Evolutionary conservation across 2,113 vertebrate genomes (phyloP), one percentile per base, ranked within the genome.

Genomic region (Acanthochromis polyacanthus): DNA sequence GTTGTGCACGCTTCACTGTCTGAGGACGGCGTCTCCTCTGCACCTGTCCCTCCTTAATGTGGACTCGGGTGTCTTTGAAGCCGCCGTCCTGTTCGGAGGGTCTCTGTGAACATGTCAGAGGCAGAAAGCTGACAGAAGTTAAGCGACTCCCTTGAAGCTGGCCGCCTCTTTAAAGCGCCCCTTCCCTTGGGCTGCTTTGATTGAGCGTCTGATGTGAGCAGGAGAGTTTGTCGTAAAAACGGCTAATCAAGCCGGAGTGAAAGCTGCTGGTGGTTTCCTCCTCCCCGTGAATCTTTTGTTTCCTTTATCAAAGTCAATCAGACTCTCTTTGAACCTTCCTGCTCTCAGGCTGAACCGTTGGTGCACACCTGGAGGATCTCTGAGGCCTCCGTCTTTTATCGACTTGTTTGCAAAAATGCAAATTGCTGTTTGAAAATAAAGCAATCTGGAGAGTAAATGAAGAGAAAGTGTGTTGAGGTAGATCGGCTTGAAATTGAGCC

Each of bases 11-110:
- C 48, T 57, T 50, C 10, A 4, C 59, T 46, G 48, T 70, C 51
- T 62, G 59, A 66, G 23, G 69, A 46, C 3, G 46, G 59, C 30
- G 53, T 43, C 67, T 72, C 65, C 25, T 2, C 32, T 8, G 40
- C 75, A 81, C 87, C 78, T 91, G 81, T 81, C 84, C 83, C 67
- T 20, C 64, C 55, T 87, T 88, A 91, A 92, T 94, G 63, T 74
- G 52, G 69, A 71, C 77, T 75, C 71, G 45, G 68, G 55, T 78
- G 55, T n/a, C 65, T 88, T 88, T 90, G 84, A 87, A 86, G 87
- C 9, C 12, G 58, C 48, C 5, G 40, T 61, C 80, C 23, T 77
- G 72, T 50, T 40, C 62, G 59, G 51, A 66, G 60, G 46, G 20
- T n/a, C 23, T 6, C 43, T 52, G 71, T 75, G 76, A 83, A 64